Evolutionary conservation across 2,113 vertebrate species (phyloP).

Genomic region (Pica pica): DNA sequence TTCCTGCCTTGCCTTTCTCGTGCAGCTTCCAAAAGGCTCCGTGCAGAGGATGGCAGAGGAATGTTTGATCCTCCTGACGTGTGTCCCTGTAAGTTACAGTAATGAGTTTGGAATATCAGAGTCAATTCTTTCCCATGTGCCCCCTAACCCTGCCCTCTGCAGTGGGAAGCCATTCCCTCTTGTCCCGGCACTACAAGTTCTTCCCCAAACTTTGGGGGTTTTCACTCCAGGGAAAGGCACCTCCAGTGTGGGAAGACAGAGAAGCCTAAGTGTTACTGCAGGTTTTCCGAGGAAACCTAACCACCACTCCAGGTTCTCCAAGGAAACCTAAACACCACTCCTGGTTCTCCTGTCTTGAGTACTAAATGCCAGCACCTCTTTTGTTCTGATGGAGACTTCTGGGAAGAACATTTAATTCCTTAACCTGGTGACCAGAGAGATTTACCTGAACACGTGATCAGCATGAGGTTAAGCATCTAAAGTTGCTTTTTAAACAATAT

Average conservation of each 20-base stretch:
- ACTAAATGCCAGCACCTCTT: neutral
- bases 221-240: neutral
- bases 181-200: neutral
- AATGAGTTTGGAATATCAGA: neutral
- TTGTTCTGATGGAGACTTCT: neutral
- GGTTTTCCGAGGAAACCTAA: neutral
- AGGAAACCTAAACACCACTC: neutral
- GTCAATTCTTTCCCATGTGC: neutral
- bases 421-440: neutral
- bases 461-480: neutral
- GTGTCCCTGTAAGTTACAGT: rapidly evolving
- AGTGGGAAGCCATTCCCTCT: neutral
- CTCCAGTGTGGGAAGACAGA: too few relatives aligned
- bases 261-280: neutral
- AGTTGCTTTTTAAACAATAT: neutral
- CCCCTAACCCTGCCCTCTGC: neutral
- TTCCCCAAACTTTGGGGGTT: neutral
- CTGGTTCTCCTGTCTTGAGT: neutral
- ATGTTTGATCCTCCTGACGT: rapidly evolving
- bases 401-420: neutral
- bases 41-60: neutral
- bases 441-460: neutral
- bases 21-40: neutral
- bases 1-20: neutral
- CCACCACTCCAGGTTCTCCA: neutral